Percentiles rank a stretch among this genome's conserved stretches.
Evolutionary conservation across 1,140 invertebrate genomes (phyloP).

Genomic region (Whitmania pigra): DNA sequence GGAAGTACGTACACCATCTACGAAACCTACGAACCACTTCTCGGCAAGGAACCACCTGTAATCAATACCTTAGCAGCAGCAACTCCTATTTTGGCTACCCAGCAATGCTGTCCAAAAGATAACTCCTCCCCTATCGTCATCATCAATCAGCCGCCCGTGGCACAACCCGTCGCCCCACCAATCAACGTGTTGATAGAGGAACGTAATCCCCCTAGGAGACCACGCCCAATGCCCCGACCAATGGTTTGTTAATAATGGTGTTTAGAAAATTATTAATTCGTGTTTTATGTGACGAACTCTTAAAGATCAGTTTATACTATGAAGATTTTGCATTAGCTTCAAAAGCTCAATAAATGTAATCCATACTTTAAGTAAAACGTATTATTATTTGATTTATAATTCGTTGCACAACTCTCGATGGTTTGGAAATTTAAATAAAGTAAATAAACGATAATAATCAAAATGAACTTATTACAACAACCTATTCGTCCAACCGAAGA

Average conservation of each 20-base stretch:
- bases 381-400: too few species aligned
- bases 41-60: background rate
- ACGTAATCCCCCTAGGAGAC: too few species aligned
- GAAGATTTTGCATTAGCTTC: too few species aligned
- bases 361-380: too few species aligned
- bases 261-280: background rate
- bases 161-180: background rate
- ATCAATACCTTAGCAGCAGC: background rate
- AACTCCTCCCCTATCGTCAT: background rate
- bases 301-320: background rate
- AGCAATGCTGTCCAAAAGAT: background rate
- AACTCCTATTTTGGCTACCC: background rate
- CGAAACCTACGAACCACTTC: background rate
- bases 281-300: background rate
- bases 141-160: background rate
- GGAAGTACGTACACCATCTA: constrained; percentile 6
- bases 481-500: too few species aligned
- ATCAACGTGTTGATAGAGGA: background rate
- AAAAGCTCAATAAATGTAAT: too few species aligned
- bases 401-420: too few species aligned
- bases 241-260: background rate
- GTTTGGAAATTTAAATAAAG: too few species aligned
- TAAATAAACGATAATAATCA: too few species aligned
- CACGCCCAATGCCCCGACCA: too few species aligned
- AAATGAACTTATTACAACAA: too few species aligned